Percentiles rank a stretch among this genome's conserved stretches.
phyloP scores from a whole-genome alignment of 2,113 vertebrate genomes.

The Cyrtonyx montezumae region DNA sequence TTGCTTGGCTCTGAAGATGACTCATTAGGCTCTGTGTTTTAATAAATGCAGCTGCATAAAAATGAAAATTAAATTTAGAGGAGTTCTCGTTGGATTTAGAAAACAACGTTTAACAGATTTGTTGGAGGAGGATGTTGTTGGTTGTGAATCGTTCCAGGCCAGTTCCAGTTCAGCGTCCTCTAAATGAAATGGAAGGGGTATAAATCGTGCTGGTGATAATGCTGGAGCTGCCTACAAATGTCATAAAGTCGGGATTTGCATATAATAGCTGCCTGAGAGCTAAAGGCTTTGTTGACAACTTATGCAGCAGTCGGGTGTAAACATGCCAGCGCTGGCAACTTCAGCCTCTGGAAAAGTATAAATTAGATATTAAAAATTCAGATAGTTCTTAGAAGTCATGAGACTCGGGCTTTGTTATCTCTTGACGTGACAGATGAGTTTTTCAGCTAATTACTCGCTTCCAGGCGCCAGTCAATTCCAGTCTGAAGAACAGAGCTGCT shows the following conservation, averaged over 20 bases:
- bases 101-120: conserved; percentile 31
- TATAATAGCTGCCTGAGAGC: not conserved
- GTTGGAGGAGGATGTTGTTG: not conserved
- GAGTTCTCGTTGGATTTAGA: conserved; percentile 33
- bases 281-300: conserved; percentile 4
- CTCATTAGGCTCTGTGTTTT: conserved; percentile 18
- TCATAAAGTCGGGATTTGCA: not conserved
- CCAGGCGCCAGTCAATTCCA: not conserved
- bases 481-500: not conserved
- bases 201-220: not conserved
- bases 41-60: conserved; percentile 31
- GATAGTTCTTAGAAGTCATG: not conserved
- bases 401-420: not conserved
- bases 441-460: not conserved
- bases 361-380: not conserved
- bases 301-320: not conserved
- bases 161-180: conserved; percentile 9
- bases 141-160: not conserved
- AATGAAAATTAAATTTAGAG: conserved; percentile 38
- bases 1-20: not conserved
- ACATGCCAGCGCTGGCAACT: not conserved
- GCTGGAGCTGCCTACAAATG: not conserved
- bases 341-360: not conserved
- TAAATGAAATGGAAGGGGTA: not conserved
- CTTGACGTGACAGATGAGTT: not conserved